These are phyloP conservation scores for Gila robusta DNA, from an alignment of 2,797 vertebrate genomes.

Conservation along the genomic window DNA sequence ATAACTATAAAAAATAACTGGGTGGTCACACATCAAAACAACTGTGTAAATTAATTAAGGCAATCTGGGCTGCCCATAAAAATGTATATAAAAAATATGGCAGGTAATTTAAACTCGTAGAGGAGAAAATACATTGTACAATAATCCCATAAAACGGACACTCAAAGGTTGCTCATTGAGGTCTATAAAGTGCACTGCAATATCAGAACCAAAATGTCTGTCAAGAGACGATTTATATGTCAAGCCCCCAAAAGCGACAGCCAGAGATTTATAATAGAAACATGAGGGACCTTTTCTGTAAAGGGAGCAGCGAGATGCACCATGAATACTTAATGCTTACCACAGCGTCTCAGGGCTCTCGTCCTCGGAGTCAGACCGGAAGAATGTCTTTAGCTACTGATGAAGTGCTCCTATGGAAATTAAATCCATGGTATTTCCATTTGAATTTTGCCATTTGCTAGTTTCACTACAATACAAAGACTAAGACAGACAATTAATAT, in stretches of 20 bases:
- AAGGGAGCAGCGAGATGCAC: conserved; percentile 53
- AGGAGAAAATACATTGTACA: conserved; percentile 53
- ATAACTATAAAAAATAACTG: background rate
- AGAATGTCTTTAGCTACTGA: conserved; percentile 52
- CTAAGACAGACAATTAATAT: background rate
- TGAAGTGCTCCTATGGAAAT: conserved; percentile 45
- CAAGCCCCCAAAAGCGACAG: conserved; percentile 60
- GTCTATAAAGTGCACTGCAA: conserved; percentile 47
- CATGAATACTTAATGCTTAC: conserved; percentile 64
- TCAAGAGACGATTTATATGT: conserved; percentile 62
- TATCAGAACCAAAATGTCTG: conserved; percentile 54
- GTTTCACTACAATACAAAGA: background rate
- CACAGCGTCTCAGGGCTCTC: conserved; percentile 38
- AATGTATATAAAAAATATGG: conserved; percentile 43
- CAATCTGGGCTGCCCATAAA: conserved; percentile 37
- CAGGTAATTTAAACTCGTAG: conserved; percentile 47
- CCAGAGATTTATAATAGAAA: conserved; percentile 63
- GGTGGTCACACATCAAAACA: conserved; percentile 34
- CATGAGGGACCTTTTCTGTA: conserved; percentile 56
- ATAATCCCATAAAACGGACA: conserved; percentile 50
- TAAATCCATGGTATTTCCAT: conserved; percentile 44
- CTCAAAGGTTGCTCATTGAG: conserved; percentile 42
- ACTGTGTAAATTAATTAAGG: conserved; percentile 46
- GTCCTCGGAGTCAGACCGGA: conserved; percentile 42
- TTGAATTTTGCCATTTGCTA: conserved; percentile 48